Conservation (phyloP, 2,797 vertebrate species). For the Babyrousa celebensis region DNA sequence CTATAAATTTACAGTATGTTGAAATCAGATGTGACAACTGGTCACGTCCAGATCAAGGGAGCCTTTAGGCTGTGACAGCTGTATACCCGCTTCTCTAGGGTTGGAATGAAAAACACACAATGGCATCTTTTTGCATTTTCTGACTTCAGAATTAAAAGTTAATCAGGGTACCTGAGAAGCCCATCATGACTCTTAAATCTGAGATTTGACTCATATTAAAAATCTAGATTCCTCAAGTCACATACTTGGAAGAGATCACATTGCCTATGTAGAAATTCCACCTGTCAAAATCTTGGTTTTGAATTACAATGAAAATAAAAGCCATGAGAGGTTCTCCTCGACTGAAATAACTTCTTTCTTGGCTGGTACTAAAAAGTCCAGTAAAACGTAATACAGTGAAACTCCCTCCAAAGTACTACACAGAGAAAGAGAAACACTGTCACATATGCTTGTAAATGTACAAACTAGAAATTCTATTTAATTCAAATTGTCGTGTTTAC, state of each 20-base stretch:
- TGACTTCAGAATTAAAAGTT: constrained; percentile 76
- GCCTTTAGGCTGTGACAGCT: background rate
- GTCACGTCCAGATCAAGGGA: background rate
- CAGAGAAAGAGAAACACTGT: constrained; percentile 25
- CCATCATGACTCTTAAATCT: constrained; percentile 71
- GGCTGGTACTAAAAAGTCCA: constrained; percentile 13
- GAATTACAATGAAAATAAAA: constrained; percentile 76
- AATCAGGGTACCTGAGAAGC: constrained; percentile 47
- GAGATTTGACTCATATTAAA: constrained; percentile 71
- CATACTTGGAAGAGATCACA: constrained; percentile 59
- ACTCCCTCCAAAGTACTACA: background rate
- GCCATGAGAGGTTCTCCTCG: background rate
- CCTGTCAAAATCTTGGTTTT: constrained; percentile 53
- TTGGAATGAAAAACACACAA: background rate
- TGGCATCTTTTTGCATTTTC: constrained; percentile 51
- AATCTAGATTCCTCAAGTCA: constrained; percentile 66
- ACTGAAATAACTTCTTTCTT: constrained; percentile 38
- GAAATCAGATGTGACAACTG: background rate
- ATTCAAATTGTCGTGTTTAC: constrained; percentile 21
- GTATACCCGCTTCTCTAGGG: background rate
- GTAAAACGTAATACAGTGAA: constrained; percentile 18
- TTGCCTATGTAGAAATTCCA: constrained; percentile 53
- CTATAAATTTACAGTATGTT: background rate
- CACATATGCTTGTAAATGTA: constrained; percentile 45
- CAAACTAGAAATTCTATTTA: constrained; percentile 32